A percentile compares a stretch with the other conserved stretches of the same genome.
phyloP scores from a whole-genome alignment of 2,113 vertebrate species.

The Heliornis fulica region DNA sequence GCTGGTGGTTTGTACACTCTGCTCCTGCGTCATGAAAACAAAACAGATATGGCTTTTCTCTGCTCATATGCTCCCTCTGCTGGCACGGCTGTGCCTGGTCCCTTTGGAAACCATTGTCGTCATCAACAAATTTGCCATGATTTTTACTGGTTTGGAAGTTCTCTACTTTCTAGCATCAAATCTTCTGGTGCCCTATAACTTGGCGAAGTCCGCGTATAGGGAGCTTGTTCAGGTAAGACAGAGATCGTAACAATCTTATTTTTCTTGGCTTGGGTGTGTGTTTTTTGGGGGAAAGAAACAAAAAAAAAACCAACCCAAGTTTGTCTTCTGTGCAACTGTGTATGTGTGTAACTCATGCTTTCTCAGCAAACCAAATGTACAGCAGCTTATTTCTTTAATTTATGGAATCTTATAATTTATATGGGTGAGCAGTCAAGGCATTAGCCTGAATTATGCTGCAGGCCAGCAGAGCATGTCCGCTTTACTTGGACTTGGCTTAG shows the following conservation, averaged over 20 bases:
- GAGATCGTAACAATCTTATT: fast-evolving
- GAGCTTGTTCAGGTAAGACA: constrained; percentile 91
- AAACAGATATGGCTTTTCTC: constrained; percentile 99
- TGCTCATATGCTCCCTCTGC: constrained; percentile 94
- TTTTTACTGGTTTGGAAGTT: constrained; percentile 97
- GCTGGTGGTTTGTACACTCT: constrained; percentile 95
- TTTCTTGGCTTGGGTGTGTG: neutral
- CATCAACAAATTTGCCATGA: constrained; percentile 98
- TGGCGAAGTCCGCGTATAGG: constrained; percentile 96
- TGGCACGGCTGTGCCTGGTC: constrained; percentile 93
- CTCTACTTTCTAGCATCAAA: constrained; percentile 97
- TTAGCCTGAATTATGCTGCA: neutral
- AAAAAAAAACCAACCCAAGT: neutral
- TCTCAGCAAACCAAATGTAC: neutral
- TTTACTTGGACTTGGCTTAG: neutral
- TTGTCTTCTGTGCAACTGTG: neutral
- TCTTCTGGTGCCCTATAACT: constrained; percentile 93
- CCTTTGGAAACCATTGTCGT: constrained; percentile 94
- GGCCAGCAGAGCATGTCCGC: neutral
- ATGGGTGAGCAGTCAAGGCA: neutral
- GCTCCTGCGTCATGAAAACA: constrained; percentile 98
- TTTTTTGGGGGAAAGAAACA: neutral
- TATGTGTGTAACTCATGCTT: neutral
- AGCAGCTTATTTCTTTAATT: neutral
- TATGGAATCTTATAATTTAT: neutral